Conservation (phyloP, 2,113 vertebrate genomes). For the Sciurus niger region DNA sequence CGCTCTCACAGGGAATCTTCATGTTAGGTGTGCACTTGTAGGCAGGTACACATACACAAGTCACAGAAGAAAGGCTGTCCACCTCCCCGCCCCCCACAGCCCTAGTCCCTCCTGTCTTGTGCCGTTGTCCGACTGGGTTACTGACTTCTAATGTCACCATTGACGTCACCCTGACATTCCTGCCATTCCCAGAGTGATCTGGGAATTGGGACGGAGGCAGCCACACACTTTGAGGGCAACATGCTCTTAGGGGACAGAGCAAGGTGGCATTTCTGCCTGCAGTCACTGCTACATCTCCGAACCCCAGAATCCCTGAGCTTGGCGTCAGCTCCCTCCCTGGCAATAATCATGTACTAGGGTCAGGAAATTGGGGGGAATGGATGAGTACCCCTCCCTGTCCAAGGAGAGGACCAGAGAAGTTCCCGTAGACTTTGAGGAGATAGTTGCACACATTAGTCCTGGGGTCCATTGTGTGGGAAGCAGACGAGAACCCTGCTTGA, state of each 20-base stretch:
- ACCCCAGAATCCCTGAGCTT: neutral
- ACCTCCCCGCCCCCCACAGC: slow-evolving; percentile 71
- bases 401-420: neutral
- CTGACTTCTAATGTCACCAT: slow-evolving; percentile 89
- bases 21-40: neutral
- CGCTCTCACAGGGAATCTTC: fast-evolving
- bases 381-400: neutral
- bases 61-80: neutral
- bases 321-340: neutral
- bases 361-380: neutral
- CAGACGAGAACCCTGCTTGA: neutral
- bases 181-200: slow-evolving; percentile 84
- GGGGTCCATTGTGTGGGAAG: neutral
- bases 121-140: slow-evolving; percentile 74
- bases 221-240: neutral
- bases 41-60: neutral
- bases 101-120: slow-evolving; percentile 73
- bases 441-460: too few relatives aligned
- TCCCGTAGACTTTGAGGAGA: neutral
- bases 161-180: slow-evolving; percentile 89
- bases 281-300: neutral
- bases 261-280: neutral
- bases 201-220: slow-evolving; percentile 80
- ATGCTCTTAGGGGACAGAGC: slow-evolving; percentile 19
- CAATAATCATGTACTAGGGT: neutral